Evolutionary conservation across 2,888 invertebrate species (phyloP).

Genomic region (Polydrusus cervinus): DNA sequence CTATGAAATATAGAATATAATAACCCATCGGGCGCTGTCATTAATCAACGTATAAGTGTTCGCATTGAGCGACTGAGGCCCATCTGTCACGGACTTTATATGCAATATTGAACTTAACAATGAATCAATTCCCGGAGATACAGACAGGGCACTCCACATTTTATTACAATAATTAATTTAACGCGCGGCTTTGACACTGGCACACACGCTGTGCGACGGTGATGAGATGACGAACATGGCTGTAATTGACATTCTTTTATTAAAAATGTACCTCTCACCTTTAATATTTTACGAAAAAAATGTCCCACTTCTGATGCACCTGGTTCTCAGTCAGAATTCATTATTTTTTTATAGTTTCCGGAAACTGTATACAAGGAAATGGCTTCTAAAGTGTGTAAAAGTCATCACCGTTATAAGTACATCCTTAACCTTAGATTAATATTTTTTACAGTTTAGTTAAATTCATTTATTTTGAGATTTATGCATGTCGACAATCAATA

Average conservation of each 20-base stretch:
- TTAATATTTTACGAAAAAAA: constrained; percentile 1
- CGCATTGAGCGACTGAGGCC: constrained; percentile 59
- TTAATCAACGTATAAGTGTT: constrained; percentile 58
- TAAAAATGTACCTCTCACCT: constrained; percentile 12
- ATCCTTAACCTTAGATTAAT: too few relatives aligned
- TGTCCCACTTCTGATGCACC: background rate
- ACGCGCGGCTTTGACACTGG: constrained; percentile 27
- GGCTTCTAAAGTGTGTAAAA: too few relatives aligned
- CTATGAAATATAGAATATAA: constrained; percentile 58
- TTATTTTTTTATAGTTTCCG: too few relatives aligned
- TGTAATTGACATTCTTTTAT: constrained; percentile 28
- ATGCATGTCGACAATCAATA: too few relatives aligned
- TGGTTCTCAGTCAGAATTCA: background rate
- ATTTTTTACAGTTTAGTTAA: too few relatives aligned
- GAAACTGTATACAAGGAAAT: too few relatives aligned
- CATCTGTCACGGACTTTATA: constrained; percentile 62
- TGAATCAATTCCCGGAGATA: constrained; percentile 62
- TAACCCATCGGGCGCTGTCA: constrained; percentile 59
- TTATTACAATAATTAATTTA: constrained; percentile 59
- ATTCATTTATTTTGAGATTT: too few relatives aligned
- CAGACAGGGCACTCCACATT: constrained; percentile 58
- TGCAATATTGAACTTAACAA: constrained; percentile 63
- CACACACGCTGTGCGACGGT: constrained; percentile 15
- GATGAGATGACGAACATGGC: constrained; percentile 13
- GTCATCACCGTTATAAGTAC: too few relatives aligned